Evolutionary conservation across 2,888 invertebrate genomes (phyloP).

Genomic region (Calameuta pallipes): DNA sequence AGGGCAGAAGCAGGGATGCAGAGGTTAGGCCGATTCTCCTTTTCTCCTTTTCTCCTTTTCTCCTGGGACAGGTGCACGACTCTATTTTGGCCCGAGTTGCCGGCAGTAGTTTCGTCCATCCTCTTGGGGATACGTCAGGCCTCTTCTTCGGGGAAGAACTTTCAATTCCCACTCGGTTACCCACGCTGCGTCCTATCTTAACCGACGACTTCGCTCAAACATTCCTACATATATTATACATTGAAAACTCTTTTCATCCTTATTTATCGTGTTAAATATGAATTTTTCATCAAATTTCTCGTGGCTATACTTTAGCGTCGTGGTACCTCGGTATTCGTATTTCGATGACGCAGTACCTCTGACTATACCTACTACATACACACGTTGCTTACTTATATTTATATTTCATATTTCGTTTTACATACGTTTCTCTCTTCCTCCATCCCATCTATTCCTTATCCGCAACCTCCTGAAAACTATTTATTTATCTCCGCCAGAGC

Average conservation of each 20-base stretch:
- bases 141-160: neutral
- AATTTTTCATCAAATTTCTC: neutral
- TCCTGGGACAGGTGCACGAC: conserved; percentile 51
- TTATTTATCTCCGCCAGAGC: too few relatives aligned
- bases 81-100: conserved; percentile 46
- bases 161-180: neutral
- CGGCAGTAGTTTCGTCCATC: neutral
- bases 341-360: neutral
- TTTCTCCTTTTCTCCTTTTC: conserved; percentile 51
- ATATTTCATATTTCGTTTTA: neutral
- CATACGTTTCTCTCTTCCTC: neutral
- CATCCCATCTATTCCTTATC: too few relatives aligned
- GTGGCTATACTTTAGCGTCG: neutral
- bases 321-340: neutral
- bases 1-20: conserved; percentile 13
- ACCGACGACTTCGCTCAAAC: neutral
- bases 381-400: neutral
- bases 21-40: conserved; percentile 28
- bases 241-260: neutral
- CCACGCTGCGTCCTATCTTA: neutral
- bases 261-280: neutral
- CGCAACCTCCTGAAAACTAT: too few relatives aligned
- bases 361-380: neutral
- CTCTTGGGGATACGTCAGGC: neutral
- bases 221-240: neutral